Evolutionary conservation across 2,888 invertebrate genomes (phyloP), one percentile per base, ranked within the genome.

Genomic region (Xylocampa areola): DNA sequence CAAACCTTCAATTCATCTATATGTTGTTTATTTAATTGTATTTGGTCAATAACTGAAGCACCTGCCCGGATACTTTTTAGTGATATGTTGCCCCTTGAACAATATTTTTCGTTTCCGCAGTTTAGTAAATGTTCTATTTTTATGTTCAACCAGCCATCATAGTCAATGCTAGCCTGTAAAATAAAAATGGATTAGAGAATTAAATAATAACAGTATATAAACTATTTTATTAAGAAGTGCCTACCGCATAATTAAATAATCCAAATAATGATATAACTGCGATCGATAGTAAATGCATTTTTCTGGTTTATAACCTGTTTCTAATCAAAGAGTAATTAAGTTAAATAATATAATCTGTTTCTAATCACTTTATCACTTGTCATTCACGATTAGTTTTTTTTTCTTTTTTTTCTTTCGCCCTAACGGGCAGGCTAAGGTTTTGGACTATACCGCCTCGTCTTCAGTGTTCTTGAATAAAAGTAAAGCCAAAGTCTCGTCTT

Each of bases 61-160:
- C 96, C 97, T 29, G 95, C 91, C 62, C 96, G 94, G 29, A 97
- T 93, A 80, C 96, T 97, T 44, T 96, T 96, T 45, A 97, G 93
- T 1, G 96, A 95, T 45, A 97, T 94, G 80, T 95, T 96, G 6
- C 97, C 97, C 50, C 97, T 94, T 44, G 95, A 94, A 23, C 95
- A 94, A 77, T 95, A 97, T 51, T 87, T 86, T 21, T 94, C 90
- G 5, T 32, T 29, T n/a, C 90, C 86, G n/a, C 95, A 94, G 66
- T 85, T 94, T 41, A 97, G 80, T 1, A 96, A 94, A 84, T 97
- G 97, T 75, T 95, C 95, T 60, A 97, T 88, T 82, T 96, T 95
- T 69, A 97, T 95, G 61, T 95, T 95, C 14, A 97, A 84, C 95
- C 96, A 96, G 23, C 96, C 96, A 87, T 97, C 97, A 77, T 96